Base-by-base conservation (phyloP, 2,888 invertebrate species). In the Cantharis rufa region DNA sequence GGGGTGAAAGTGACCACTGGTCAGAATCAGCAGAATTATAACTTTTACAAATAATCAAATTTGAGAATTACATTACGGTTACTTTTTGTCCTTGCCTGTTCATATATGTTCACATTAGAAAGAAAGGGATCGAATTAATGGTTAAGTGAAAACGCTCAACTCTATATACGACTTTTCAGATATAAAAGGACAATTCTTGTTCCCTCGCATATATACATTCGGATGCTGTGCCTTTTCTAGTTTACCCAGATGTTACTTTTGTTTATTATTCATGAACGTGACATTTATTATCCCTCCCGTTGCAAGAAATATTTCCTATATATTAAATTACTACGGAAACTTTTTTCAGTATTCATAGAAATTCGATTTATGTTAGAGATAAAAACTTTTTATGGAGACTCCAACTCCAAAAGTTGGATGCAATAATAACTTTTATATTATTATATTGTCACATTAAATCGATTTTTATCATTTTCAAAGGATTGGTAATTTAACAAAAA, bases 1-100 rank as follows among this genome's bases (percentile, higher is more conserved):
- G 81, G 85, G 86, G 78, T 79, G 82, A 80, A 83, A 85, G 84
- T 87, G 87, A 86, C 87, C 87, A 84, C 82, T 84, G 87, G 86
- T 86, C 88, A 87, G 81, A 79, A 77, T 80, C 76, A 71, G 80
- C 79, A 78, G 78, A 76, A 78, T 76, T 78, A 78, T 78, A 73
- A 78, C 78, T 78, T 72, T 68, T 68, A 75, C 73, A 72, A 73
- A 78, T 78, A 78, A 78, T 78, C 78, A 74, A 78, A 78, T 78
- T 78, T 78, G 70, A 75, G 78, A 72, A 74, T 72, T 74, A 70
- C 75, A 61, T 66, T 75, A 78, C 78, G 78, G 68, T 61, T 68
- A 66, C 21, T 13, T 27, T 62, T 71, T 48, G 72, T 78, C 78
- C 72, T 75, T 72, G 75, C 69, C 62, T 68, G 16, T 9, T 70